These are phyloP conservation scores for Mesembrinibis cayennensis DNA, from an alignment of 2,113 vertebrate genomes.

Conservation along the genomic window DNA sequence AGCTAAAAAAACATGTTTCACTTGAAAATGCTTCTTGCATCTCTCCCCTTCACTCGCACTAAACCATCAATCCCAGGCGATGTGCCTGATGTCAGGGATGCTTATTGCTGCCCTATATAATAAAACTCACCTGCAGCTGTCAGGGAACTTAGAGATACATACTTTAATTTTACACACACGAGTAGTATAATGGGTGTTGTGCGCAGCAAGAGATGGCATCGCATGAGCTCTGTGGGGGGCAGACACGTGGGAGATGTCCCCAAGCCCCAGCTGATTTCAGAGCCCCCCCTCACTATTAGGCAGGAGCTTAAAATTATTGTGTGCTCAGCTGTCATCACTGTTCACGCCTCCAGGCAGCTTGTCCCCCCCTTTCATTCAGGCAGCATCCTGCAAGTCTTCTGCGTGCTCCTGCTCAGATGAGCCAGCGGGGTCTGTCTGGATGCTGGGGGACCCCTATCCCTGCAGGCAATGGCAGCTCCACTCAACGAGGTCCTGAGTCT, in stretches of 20 bases:
- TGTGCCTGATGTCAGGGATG: rapidly evolving
- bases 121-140: not conserved
- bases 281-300: not conserved
- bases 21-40: not conserved
- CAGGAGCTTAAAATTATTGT: not conserved
- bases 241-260: not conserved
- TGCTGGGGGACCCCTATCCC: not conserved
- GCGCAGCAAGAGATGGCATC: not conserved
- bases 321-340: not conserved
- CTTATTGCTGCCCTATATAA: not conserved
- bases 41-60: no score
- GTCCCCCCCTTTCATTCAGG: not conserved
- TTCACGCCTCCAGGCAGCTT: not conserved
- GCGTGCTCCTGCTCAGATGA: not conserved
- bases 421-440: not conserved
- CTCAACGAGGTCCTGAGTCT: not conserved
- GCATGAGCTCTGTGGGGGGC: not conserved
- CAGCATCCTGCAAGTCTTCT: not conserved
- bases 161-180: not conserved
- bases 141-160: not conserved
- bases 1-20: not conserved
- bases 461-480: rapidly evolving
- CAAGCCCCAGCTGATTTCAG: not conserved
- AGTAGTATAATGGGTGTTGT: not conserved
- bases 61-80: not conserved